These are phyloP conservation scores for Palythoa grandis DNA, from an alignment of 92 coral and sea anemone genomes.

Conservation along the genomic window DNA sequence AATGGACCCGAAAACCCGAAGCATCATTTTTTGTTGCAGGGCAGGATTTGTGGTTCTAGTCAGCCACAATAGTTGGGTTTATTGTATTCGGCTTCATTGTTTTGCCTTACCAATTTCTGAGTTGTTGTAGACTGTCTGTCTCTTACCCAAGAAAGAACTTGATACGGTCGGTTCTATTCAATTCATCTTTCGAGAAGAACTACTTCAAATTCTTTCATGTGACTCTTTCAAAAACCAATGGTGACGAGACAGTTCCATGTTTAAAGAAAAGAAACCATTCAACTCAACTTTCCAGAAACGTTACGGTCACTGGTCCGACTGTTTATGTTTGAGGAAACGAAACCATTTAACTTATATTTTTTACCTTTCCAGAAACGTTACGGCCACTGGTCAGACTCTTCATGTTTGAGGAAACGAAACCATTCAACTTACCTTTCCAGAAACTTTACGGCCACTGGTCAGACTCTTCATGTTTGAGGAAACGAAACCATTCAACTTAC, in stretches of 20 bases:
- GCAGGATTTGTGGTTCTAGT: no score
- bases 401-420: background rate
- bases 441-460: conserved; percentile 74
- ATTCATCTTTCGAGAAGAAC: no score
- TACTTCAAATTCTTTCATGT: background rate
- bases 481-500: conserved; percentile 48
- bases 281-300: conserved; percentile 55
- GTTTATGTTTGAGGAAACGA: background rate
- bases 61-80: no score
- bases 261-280: no score
- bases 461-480: background rate
- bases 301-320: conserved; percentile 56
- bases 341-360: conserved; percentile 31
- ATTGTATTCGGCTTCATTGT: no score
- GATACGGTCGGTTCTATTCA: no score
- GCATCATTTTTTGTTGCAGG: no score
- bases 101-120: no score
- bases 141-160: no score
- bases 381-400: conserved; percentile 47
- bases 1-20: no score
- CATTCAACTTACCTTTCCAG: conserved; percentile 78
- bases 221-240: background rate
- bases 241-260: no score
- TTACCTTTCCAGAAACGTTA: conserved; percentile 93
- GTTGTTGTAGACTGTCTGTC: no score